phyloP scores from a whole-genome alignment of 1,140 invertebrate genomes.

The Pararge aegeria region DNA sequence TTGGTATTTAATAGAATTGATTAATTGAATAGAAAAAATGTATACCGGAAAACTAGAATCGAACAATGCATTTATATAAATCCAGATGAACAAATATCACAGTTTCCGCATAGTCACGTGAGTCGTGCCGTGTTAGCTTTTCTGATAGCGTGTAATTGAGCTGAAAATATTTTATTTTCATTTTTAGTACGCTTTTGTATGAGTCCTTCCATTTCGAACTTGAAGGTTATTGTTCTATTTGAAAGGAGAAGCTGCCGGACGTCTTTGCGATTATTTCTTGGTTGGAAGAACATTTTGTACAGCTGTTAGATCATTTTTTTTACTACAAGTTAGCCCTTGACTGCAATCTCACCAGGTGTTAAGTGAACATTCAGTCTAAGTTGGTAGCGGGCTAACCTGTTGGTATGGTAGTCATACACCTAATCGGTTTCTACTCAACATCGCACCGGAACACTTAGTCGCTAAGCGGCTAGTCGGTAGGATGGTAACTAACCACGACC shows the following conservation, averaged over 20 bases:
- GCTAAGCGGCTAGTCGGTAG: too few relatives aligned
- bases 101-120: not conserved
- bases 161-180: conserved; percentile 4
- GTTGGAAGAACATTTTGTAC: not conserved
- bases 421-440: too few relatives aligned
- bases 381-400: too few relatives aligned
- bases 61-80: conserved; percentile 4
- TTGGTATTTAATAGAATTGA: too few relatives aligned
- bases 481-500: too few relatives aligned
- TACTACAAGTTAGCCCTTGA: too few relatives aligned
- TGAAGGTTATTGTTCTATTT: not conserved
- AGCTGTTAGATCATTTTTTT: not conserved
- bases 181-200: not conserved
- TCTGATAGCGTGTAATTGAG: conserved; percentile 1
- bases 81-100: conserved; percentile 2
- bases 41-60: not conserved
- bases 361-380: too few relatives aligned
- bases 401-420: too few relatives aligned
- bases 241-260: not conserved
- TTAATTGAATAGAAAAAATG: not conserved
- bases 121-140: conserved; percentile 4
- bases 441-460: too few relatives aligned
- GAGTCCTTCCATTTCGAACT: not conserved
- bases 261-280: not conserved
- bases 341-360: too few relatives aligned